Conservation (phyloP, 2,888 invertebrate genomes). For the Nymphalis c-album region DNA sequence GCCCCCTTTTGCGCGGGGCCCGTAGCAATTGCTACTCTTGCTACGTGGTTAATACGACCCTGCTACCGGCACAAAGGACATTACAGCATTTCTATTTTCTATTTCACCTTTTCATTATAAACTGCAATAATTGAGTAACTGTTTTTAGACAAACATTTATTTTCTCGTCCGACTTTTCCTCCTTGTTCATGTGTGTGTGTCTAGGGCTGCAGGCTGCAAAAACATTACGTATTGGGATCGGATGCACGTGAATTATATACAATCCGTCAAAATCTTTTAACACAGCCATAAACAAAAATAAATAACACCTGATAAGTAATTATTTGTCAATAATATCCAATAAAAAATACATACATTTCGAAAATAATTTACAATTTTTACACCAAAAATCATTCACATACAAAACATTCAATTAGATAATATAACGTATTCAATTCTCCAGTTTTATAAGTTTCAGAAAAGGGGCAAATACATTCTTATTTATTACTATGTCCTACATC, state of each 20-base stretch:
- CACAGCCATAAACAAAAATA: conserved; percentile 2
- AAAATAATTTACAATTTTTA: not conserved
- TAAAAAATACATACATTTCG: not conserved
- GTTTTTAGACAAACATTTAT: conserved; percentile 54
- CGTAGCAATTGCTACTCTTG: too few relatives aligned
- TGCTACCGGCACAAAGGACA: too few relatives aligned
- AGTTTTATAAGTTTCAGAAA: too few relatives aligned
- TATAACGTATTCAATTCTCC: too few relatives aligned
- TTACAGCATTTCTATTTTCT: too few relatives aligned
- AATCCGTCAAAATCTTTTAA: conserved; percentile 19
- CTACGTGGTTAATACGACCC: too few relatives aligned
- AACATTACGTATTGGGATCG: conserved; percentile 42
- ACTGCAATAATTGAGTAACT: conserved; percentile 21
- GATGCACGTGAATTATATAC: conserved; percentile 17
- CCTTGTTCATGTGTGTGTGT: conserved; percentile 33
- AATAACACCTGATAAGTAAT: not conserved
- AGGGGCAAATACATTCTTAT: too few relatives aligned
- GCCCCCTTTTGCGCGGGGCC: too few relatives aligned
- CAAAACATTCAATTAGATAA: too few relatives aligned
- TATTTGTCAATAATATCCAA: not conserved
- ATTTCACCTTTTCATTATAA: too few relatives aligned
- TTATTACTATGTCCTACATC: too few relatives aligned
- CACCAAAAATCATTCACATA: too few relatives aligned
- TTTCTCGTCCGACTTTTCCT: conserved; percentile 29
- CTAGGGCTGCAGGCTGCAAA: conserved; percentile 72